These are phyloP conservation scores for Hyles vespertilio DNA, from an alignment of 1,140 invertebrate genomes.

Conservation along the genomic window DNA sequence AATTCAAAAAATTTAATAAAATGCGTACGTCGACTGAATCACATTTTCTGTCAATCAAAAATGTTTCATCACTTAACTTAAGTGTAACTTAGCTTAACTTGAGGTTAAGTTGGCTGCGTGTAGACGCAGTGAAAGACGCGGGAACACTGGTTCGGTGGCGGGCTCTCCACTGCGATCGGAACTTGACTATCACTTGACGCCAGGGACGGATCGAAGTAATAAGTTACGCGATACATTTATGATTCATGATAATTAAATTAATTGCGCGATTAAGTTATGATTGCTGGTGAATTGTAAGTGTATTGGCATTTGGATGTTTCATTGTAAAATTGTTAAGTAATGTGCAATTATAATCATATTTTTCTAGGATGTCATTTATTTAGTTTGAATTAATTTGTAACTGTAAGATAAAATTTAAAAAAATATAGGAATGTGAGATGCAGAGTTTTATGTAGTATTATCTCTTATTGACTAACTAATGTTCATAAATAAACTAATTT, in stretches of 20 bases:
- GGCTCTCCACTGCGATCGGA: constrained; percentile 10
- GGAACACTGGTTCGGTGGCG: constrained; percentile 10
- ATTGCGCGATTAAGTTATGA: too few relatives aligned
- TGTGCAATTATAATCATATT: too few relatives aligned
- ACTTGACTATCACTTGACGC: constrained; percentile 18
- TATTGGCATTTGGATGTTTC: too few relatives aligned
- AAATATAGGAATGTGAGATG: too few relatives aligned
- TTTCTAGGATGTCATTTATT: too few relatives aligned
- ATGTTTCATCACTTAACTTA: constrained; percentile 56
- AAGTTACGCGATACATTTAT: background rate
- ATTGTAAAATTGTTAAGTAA: too few relatives aligned
- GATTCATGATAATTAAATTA: background rate
- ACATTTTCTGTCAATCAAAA: constrained; percentile 63
- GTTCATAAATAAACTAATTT: too few relatives aligned
- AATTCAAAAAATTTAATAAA: constrained; percentile 9
- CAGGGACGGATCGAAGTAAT: constrained; percentile 14
- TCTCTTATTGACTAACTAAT: too few relatives aligned
- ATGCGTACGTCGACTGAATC: constrained; percentile 53
- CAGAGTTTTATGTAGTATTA: too few relatives aligned
- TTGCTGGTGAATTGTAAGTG: too few relatives aligned
- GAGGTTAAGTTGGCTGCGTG: constrained; percentile 16
- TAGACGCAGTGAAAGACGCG: constrained; percentile 12
- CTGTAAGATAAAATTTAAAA: too few relatives aligned
- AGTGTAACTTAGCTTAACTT: constrained; percentile 10
- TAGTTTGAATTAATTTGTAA: too few relatives aligned